Conservation (phyloP, 2,797 vertebrate species). For the Parambassis ranga region DNA sequence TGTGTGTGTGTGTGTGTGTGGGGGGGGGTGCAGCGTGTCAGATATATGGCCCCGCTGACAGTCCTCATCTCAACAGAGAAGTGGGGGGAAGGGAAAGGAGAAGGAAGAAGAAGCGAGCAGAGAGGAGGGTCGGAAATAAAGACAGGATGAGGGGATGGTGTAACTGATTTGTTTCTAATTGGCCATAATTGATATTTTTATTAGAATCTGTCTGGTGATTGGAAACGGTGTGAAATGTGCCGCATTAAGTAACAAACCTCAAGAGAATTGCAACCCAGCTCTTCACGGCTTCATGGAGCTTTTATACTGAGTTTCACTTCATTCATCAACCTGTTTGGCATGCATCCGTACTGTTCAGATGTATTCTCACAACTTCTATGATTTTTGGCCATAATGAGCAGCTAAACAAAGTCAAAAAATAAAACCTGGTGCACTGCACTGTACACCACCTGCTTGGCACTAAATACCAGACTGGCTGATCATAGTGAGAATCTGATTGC, state of each 20-base stretch:
- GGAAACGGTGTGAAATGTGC: neutral
- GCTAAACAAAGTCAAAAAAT: too few species aligned
- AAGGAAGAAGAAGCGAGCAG: neutral
- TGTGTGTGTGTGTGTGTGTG: constrained; percentile 26
- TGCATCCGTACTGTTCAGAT: neutral
- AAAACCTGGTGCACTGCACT: too few species aligned
- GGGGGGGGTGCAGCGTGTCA: constrained; percentile 48
- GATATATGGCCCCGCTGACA: constrained; percentile 63
- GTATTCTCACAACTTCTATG: too few species aligned
- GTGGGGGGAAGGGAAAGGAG: constrained; percentile 28
- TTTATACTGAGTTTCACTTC: neutral
- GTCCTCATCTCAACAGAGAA: constrained; percentile 29
- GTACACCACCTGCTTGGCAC: neutral
- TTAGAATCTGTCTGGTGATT: neutral
- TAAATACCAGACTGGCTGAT: too few species aligned
- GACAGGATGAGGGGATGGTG: neutral
- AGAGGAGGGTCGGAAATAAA: neutral
- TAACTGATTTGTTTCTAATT: too few species aligned
- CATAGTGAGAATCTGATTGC: too few species aligned
- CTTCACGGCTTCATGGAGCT: neutral
- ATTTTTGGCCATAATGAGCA: too few species aligned
- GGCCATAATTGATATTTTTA: neutral
- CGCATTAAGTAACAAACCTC: neutral
- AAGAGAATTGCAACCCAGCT: neutral
- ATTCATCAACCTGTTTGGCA: neutral